Evolutionary conservation across 1,140 invertebrate genomes (phyloP).

Genomic region (Drosophila carrolli): DNA sequence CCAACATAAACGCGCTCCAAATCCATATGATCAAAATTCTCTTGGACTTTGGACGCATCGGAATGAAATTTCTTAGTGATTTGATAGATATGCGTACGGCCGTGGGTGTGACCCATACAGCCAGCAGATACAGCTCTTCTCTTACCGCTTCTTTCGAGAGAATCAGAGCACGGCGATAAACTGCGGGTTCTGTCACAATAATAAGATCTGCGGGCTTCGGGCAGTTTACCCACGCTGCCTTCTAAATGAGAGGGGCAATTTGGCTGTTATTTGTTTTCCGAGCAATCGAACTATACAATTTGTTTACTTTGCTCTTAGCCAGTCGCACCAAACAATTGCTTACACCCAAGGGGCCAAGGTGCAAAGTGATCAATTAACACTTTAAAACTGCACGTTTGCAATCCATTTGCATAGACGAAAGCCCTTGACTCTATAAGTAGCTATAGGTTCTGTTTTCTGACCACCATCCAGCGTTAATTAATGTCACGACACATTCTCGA

Average conservation of each 20-base stretch:
- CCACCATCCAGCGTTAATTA: slow-evolving; percentile 17
- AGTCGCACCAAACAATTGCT: slow-evolving; percentile 4
- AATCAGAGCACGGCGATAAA: slow-evolving; percentile 3
- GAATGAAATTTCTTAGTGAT: slow-evolving; percentile 74
- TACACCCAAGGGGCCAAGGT: slow-evolving; percentile 30
- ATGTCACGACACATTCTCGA: slow-evolving; percentile 23
- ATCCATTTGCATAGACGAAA: slow-evolving; percentile 6
- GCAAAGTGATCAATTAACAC: slow-evolving; percentile 35
- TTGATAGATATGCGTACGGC: slow-evolving; percentile 50
- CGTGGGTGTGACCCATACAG: slow-evolving; percentile 28
- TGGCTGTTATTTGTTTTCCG: slow-evolving; percentile 15
- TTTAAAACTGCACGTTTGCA: slow-evolving; percentile 8
- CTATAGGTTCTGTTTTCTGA: background rate
- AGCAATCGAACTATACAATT: slow-evolving; percentile 11
- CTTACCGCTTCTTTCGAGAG: background rate
- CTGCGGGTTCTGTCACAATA: background rate
- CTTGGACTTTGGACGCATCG: slow-evolving; percentile 68
- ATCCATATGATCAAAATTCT: slow-evolving; percentile 29
- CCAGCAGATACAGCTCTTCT: slow-evolving; percentile 6
- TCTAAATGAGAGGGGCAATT: background rate
- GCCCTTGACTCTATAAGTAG: slow-evolving; percentile 6
- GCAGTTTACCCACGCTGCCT: too few species aligned
- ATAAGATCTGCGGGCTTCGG: background rate
- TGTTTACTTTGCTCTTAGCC: slow-evolving; percentile 25
- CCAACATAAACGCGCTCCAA: background rate